Base-by-base conservation (phyloP, 1,140 invertebrate genomes). In the Formica exsecta region DNA sequence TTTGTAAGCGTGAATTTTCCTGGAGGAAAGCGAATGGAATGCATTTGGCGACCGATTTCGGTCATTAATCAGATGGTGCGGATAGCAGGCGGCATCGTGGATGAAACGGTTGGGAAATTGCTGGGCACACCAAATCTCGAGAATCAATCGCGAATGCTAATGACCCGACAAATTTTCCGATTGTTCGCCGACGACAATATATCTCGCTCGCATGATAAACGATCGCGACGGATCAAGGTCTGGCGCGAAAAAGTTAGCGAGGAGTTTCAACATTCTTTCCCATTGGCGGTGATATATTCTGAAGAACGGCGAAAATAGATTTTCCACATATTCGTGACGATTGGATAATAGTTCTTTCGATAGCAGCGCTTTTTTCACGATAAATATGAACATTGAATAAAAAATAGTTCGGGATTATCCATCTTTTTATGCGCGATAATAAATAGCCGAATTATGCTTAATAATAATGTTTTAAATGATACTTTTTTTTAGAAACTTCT, bases 101-200 rank as follows among this genome's bases (percentile, higher is more conserved):
- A 70, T 62, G 57, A 29, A 62, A 44, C 16, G 22, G 54, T 19
- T 16, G 51, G 70, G 73, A 54, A 19, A 22, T 36, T 70, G 44
- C 66, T 68, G 57, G 44, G 13, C 25, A 64, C 51, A 41, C n/a
- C 48, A 62, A 66, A 88, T 62, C 51, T 29, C 19, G 59, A 70
- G 48, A 80, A 22, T 32, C 22, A 48, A 80, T 71, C 68, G n/a
- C 36, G 44, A 29, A 83, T 89, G 88, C 87, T 89, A 89, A 89
- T 86, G 87, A 89, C 76, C 88, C 84, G 84, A 89, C 88, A 89
- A 89, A 89, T 89, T 89, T 89, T 83, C 87, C 84, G 83, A 83
- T 89, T 86, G 87, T 76, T 77, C 87, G 19, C 64, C 62, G 62
- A 19, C 68, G 32, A 38, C 19, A 16, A n/a, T 59, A 74, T n/a